Base-by-base conservation (phyloP, 2,113 vertebrate genomes). In the Crotophaga sulcirostris region DNA sequence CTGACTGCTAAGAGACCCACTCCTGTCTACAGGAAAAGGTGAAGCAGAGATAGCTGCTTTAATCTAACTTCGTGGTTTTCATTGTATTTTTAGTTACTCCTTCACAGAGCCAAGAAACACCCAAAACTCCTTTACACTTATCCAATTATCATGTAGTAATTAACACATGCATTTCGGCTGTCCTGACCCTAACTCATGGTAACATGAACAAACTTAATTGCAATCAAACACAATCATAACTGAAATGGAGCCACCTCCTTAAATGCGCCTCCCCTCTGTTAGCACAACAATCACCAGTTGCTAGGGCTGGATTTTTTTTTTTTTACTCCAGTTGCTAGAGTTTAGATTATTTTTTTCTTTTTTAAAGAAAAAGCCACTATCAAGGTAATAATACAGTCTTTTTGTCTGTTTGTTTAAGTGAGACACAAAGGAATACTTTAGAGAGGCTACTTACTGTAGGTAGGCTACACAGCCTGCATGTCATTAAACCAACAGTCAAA, bases 1-100 rank as follows among this genome's bases (percentile, higher is more conserved):
- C 7, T 0, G 0, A 20, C 10, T 7, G 24, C 36, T 33, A 18
- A 62, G 15, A 74, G 58, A 21, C 31, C 38, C 2, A 0, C 13
- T 79, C 9, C 10, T 28, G 15, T 28, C 28, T 3, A 7, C 33
- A 33, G 2, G 10, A 15, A 49, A 74, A 54, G 40, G 4, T 13
- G 17, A 83, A 36, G 16, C 29, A 63, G 14, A 54, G 25, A 11
- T 11, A 80, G 59, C 13, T 20, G 49, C 33, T 68, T 59, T 73
- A 18, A 76, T 19, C 10, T 26, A 28, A 73, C 17, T 80, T 36
- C 13, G 6, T 11, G 68, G 25, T 4, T 0, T 3, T 28, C 24
- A 89, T n/a, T n/a, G 21, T 8, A 47, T 28, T 18, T 51, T n/a
- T 49, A 44, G 9, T 49, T 72, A 62, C 33, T 49, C 8, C 20